Conservation (phyloP, 2,888 invertebrate genomes). For the Sarcophaga caerulescens region DNA sequence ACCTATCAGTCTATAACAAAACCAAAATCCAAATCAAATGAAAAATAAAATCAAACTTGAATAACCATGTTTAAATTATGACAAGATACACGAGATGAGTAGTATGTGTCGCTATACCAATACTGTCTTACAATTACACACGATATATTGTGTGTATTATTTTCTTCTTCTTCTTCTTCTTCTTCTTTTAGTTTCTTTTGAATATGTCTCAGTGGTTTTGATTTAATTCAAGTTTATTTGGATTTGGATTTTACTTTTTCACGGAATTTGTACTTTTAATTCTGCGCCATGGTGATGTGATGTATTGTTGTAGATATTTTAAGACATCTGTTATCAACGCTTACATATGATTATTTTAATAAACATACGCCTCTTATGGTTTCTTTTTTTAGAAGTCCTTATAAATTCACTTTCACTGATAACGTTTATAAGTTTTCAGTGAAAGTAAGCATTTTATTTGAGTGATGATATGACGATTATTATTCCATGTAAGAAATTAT, state of each 20-base stretch:
- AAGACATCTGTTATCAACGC: not conserved
- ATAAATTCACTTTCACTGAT: not conserved
- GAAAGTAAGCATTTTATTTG: not conserved
- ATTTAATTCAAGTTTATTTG: conserved; percentile 49
- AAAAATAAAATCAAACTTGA: no score
- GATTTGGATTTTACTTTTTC: conserved; percentile 45
- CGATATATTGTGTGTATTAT: not conserved
- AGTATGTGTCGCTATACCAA: no score
- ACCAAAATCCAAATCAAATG: no score
- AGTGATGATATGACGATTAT: not conserved
- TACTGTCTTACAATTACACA: not conserved
- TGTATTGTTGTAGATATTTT: not conserved
- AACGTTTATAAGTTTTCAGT: not conserved
- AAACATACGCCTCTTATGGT: not conserved
- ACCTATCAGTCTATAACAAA: no score
- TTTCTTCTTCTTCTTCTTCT: not conserved
- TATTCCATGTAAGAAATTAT: no score
- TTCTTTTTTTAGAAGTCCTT: conserved; percentile 8
- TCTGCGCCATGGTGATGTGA: conserved; percentile 18
- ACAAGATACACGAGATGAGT: no score
- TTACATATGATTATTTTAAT: not conserved
- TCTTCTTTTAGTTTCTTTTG: not conserved
- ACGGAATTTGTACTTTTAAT: conserved; percentile 30
- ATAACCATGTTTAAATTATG: no score
- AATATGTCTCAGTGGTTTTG: not conserved